Percentiles rank a stretch among this genome's conserved stretches.
Evolutionary conservation across 1,140 invertebrate species (phyloP).

Genomic region (Atta texana): DNA sequence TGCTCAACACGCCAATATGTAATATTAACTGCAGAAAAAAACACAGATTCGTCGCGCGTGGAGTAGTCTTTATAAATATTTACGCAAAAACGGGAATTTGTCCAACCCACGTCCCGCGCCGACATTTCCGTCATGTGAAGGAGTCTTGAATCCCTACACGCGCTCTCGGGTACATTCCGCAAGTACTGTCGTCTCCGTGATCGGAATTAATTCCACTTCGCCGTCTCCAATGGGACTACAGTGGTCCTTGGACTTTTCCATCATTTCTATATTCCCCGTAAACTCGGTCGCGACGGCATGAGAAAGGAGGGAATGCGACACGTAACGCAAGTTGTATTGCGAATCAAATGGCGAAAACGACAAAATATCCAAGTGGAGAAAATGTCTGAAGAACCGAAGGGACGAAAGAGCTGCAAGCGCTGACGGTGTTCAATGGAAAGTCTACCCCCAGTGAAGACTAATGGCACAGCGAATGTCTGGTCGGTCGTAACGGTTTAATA

Average conservation of each 20-base stretch:
- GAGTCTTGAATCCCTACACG: background rate
- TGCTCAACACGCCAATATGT: constrained; percentile 3
- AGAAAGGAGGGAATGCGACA: constrained; percentile 7
- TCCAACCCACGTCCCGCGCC: constrained; percentile 9
- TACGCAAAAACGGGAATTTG: constrained; percentile 38
- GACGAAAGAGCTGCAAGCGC: background rate
- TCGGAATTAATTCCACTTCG: constrained; percentile 57
- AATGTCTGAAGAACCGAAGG: background rate
- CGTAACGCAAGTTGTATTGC: constrained; percentile 16
- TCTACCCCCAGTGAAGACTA: constrained; percentile 40
- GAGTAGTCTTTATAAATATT: constrained; percentile 50
- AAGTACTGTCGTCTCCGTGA: constrained; percentile 45
- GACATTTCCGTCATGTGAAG: constrained; percentile 37
- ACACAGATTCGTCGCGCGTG: background rate
- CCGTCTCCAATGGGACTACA: background rate
- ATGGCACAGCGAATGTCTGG: constrained; percentile 50
- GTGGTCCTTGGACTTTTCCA: constrained; percentile 37
- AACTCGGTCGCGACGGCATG: constrained; percentile 9
- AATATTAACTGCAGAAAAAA: constrained; percentile 42
- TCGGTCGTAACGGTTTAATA: constrained; percentile 19
- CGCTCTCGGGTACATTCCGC: constrained; percentile 28
- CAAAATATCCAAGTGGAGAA: constrained; percentile 6
- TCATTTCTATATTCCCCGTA: constrained; percentile 43
- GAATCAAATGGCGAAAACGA: constrained; percentile 36
- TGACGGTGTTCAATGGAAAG: constrained; percentile 39